phyloP scores from a whole-genome alignment of 1,140 invertebrate species.

The Anoplophora glabripennis region DNA sequence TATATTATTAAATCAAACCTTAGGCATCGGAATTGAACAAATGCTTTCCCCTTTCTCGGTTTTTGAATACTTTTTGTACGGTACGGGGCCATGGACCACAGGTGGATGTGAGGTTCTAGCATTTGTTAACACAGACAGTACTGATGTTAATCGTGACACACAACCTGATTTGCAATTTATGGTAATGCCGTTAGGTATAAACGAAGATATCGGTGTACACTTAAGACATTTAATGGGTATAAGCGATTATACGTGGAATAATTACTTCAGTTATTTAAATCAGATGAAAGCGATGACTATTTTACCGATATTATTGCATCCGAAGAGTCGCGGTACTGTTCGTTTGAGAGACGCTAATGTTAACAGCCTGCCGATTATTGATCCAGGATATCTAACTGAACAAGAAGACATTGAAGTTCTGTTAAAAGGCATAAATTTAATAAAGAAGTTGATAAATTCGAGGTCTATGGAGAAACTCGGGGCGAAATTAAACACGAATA shows the following conservation, averaged over 20 bases:
- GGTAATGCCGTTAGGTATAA: conserved; percentile 62
- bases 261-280: conserved; percentile 52
- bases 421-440: conserved; percentile 58
- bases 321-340: conserved; percentile 69
- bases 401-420: conserved; percentile 59
- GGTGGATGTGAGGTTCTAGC: conserved; percentile 52
- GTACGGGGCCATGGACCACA: conserved; percentile 32
- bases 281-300: conserved; percentile 53
- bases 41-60: conserved; percentile 55
- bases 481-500: conserved; percentile 57
- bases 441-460: conserved; percentile 57
- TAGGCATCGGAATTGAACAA: conserved; percentile 52
- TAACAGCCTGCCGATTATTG: conserved; percentile 62
- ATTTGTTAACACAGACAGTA: conserved; percentile 42
- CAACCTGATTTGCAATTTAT: conserved; percentile 67
- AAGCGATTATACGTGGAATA: conserved; percentile 53
- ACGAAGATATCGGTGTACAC: conserved; percentile 61
- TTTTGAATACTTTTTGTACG: conserved; percentile 54
- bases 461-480: conserved; percentile 57
- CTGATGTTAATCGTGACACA: conserved; percentile 36
- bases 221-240: conserved; percentile 59
- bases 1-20: conserved; percentile 54
- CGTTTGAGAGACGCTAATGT: conserved; percentile 62
- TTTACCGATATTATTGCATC: conserved; percentile 68
- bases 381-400: conserved; percentile 73